Conservation (phyloP, 2,888 invertebrate species). For the Noctua janthe region DNA sequence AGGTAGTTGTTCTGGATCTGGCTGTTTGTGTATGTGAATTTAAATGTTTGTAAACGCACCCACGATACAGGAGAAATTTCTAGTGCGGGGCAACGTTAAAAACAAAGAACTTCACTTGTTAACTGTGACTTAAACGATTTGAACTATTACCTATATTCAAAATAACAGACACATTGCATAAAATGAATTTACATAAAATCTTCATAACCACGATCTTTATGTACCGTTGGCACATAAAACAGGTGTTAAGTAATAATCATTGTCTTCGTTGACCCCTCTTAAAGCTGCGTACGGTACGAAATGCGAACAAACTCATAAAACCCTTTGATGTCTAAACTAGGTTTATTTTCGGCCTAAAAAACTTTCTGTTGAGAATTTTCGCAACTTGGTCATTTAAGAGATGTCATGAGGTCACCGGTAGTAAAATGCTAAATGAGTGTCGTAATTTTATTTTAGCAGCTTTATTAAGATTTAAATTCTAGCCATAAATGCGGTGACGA, state of each 20-base stretch:
- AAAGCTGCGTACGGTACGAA: constrained; percentile 3
- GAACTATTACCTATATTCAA: not conserved
- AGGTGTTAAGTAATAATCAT: constrained; percentile 27
- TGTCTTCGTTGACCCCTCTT: constrained; percentile 5
- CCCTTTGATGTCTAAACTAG: constrained; percentile 24
- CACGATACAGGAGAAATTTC: too few species aligned
- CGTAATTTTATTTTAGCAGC: not conserved
- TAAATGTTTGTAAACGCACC: too few species aligned
- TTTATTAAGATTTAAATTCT: not conserved
- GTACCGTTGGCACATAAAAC: constrained; percentile 35
- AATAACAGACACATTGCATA: not conserved
- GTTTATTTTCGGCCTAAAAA: constrained; percentile 65
- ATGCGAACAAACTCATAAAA: constrained; percentile 36
- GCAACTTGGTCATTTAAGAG: not conserved
- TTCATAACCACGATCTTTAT: not conserved
- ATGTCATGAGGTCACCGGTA: not conserved
- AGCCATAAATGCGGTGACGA: not conserved
- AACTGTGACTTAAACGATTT: too few species aligned
- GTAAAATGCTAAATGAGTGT: constrained; percentile 13
- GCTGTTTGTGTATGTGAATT: too few species aligned
- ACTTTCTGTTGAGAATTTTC: constrained; percentile 38
- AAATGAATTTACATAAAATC: constrained; percentile 14
- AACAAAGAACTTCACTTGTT: too few species aligned
- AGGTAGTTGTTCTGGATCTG: too few species aligned
- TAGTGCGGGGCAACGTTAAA: too few species aligned